Base-by-base conservation (phyloP, 2,888 invertebrate genomes). In the Meandrusa payeni region DNA sequence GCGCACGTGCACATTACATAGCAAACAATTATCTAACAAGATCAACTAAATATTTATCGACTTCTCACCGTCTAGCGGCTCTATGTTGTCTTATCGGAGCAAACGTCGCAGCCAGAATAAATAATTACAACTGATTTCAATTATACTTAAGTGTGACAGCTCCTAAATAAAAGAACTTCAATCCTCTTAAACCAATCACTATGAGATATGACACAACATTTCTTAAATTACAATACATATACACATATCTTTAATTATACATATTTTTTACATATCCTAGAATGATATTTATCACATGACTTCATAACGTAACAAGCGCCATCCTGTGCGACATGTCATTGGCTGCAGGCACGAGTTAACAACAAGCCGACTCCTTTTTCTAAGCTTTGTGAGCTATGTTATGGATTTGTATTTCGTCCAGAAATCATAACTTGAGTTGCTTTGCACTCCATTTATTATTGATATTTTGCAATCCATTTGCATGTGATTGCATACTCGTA, bases 311-410 rank as follows among this genome's bases (percentile, higher is more conserved):
- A 55, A 59, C 59, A 62, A 64, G 53, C 28, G 38, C 38, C 19
- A 37, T 27, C 17, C 27, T 7, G 9, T 3, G 3, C 7, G 7
- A 9, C n/a, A 7, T 1, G 24, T 2, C 9, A 3, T 7, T n/a
- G 7, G 1, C 24, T 3, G 7, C 2, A 1, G 2, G 9, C 23
- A 5, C 52, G 51, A 70, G 61, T 64, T 42, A 69, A 70, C 64
- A 64, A 59, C 66, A 69, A 72, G 64, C 67, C 68, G 63, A 69
- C 65, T 73, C 76, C 69, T 61, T 69, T 69, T 65, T 74, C 78
- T 80, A 78, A 76, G n/a, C 76, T 79, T 79, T 80, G 74, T 82
- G 79, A 83, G 81, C 80, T 59, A 49, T 50, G 37, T 43, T 50
- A 38, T 43, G 37, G n/a, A 23, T 23, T 11, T 9, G n/a, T n/a